phyloP scores from a whole-genome alignment of 2,113 vertebrate species.

The Salvelinus sp. region DNA sequence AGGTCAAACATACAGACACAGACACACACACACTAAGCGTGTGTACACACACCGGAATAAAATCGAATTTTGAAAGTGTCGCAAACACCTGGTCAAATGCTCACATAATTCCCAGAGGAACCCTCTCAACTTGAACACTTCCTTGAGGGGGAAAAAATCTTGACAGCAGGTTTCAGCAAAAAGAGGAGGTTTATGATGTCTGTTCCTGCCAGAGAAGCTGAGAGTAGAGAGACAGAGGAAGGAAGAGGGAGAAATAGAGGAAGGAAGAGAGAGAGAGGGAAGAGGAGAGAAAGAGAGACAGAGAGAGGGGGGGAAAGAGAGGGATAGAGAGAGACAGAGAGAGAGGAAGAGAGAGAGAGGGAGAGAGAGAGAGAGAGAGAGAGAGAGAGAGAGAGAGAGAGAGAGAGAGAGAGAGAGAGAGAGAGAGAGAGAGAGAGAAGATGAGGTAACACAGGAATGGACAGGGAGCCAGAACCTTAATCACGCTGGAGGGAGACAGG shows the following conservation, averaged over 20 bases:
- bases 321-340: background rate
- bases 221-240: background rate
- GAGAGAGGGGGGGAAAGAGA: background rate
- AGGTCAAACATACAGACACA: slow-evolving; percentile 57
- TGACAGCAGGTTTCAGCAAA: slow-evolving; percentile 48
- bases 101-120: slow-evolving; percentile 63
- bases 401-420: slow-evolving; percentile 27
- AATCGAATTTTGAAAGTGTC: slow-evolving; percentile 69
- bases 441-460: slow-evolving; percentile 57
- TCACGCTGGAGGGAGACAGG: slow-evolving; percentile 70
- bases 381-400: slow-evolving; percentile 28
- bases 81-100: slow-evolving; percentile 73
- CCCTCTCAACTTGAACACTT: slow-evolving; percentile 48
- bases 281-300: background rate
- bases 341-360: slow-evolving; percentile 60
- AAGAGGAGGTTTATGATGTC: slow-evolving; percentile 50
- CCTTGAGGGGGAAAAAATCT: slow-evolving; percentile 39
- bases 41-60: slow-evolving; percentile 59
- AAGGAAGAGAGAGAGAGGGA: background rate
- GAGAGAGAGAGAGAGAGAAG: slow-evolving; percentile 6
- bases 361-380: background rate
- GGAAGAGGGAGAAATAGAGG: background rate
- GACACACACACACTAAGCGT: slow-evolving; percentile 47
- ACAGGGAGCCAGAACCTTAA: slow-evolving; percentile 66
- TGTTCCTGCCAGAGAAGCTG: slow-evolving; percentile 44